A percentile compares a stretch with the other conserved stretches of the same genome.
Evolutionary conservation across 2,888 invertebrate species (phyloP).

Genomic region (Horisme vitalbata): DNA sequence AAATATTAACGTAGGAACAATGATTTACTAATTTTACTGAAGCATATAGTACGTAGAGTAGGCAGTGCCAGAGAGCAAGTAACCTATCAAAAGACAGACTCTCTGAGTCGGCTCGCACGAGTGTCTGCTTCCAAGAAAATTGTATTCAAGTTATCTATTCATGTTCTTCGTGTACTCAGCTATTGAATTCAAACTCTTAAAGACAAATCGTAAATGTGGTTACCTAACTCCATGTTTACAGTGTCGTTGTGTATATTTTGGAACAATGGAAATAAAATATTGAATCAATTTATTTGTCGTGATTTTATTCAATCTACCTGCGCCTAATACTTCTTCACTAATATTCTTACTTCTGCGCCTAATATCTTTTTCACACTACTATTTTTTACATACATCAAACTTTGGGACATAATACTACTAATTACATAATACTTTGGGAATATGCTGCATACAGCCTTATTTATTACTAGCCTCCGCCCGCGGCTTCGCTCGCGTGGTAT

Average conservation of each 20-base stretch:
- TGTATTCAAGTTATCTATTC: conserved; percentile 72
- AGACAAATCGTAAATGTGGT: conserved; percentile 74
- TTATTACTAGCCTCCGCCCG: no score
- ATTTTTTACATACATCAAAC: no score
- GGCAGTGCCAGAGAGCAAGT: conserved; percentile 42
- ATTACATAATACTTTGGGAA: no score
- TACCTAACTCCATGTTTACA: conserved; percentile 68
- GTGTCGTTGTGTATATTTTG: conserved; percentile 82
- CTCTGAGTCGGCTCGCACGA: conserved; percentile 43
- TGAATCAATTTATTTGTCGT: conserved; percentile 63
- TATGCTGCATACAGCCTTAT: no score
- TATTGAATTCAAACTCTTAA: conserved; percentile 72
- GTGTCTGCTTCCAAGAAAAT: conserved; percentile 55
- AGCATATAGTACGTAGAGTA: conserved; percentile 59
- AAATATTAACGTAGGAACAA: conserved; percentile 79
- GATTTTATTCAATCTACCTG: conserved; percentile 36
- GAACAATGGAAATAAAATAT: conserved; percentile 81
- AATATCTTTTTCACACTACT: no score
- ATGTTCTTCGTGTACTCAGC: conserved; percentile 78
- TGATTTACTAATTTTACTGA: conserved; percentile 77
- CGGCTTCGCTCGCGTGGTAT: no score
- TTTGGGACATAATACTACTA: no score
- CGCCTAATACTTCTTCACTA: no score
- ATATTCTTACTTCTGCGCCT: no score
- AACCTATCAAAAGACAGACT: conserved; percentile 57